Conservation (phyloP, 1,140 invertebrate genomes). For the Triops longicaudatus region DNA sequence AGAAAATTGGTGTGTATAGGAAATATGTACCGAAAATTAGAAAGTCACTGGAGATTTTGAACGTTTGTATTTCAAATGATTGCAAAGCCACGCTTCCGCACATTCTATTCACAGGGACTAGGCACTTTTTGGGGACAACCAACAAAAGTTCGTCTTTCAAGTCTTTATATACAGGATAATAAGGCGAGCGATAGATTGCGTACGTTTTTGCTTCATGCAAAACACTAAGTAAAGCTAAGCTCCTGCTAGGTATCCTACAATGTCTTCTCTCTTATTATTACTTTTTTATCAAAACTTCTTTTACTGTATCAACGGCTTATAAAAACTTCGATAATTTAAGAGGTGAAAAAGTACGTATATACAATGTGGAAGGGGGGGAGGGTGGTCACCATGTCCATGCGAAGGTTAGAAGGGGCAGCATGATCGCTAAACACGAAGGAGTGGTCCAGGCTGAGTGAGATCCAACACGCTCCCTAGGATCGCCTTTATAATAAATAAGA, state of each 20-base stretch:
- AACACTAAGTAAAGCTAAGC: neutral
- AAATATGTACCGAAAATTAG: too few relatives aligned
- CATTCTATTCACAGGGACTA: neutral
- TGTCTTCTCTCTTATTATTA: too few relatives aligned
- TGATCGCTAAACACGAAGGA: neutral
- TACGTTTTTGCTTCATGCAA: neutral
- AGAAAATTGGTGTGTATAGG: too few relatives aligned
- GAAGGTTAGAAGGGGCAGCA: neutral
- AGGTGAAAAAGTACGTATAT: neutral
- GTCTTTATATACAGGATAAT: neutral
- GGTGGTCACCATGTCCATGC: neutral
- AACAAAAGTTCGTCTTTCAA: slow-evolving; percentile 1
- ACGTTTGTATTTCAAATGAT: neutral
- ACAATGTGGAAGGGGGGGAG: neutral
- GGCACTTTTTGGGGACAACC: neutral
- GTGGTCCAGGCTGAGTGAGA: neutral
- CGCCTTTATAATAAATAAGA: neutral
- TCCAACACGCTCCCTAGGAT: slow-evolving; percentile 9
- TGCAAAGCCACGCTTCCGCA: neutral
- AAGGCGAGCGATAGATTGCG: neutral
- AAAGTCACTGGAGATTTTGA: neutral
- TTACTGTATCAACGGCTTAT: neutral
- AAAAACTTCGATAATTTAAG: slow-evolving; percentile 1
- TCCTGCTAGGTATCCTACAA: neutral
- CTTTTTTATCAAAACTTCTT: neutral